Conservation (phyloP, 23 tunicate genomes). For the Ascidia mentula region DNA sequence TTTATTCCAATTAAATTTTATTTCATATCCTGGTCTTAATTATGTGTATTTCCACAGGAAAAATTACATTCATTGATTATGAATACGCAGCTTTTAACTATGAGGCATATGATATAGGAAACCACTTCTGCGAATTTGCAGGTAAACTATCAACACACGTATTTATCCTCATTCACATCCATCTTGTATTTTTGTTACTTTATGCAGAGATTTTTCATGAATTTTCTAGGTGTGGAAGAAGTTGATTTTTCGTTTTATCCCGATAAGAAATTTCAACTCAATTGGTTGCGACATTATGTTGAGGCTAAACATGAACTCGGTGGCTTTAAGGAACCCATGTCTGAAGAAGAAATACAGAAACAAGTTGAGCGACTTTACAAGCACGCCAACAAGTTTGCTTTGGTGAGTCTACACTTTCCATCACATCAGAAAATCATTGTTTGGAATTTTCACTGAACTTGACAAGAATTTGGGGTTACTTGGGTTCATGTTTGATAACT, state of each 20-base stretch:
- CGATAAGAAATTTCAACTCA: slow-evolving; percentile 38
- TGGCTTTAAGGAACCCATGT: background rate
- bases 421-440: background rate
- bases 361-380: slow-evolving; percentile 46
- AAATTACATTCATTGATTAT: slow-evolving; percentile 73
- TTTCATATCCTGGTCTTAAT: too few species aligned
- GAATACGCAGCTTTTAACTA: slow-evolving; percentile 86
- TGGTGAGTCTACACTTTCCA: slow-evolving; percentile 38
- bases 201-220: too few species aligned
- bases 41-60: slow-evolving; percentile 32
- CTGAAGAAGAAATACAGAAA: background rate
- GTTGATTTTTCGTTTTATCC: slow-evolving; percentile 74
- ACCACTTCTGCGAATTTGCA: slow-evolving; percentile 95
- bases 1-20: too few species aligned
- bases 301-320: background rate
- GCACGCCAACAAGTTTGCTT: slow-evolving; percentile 70
- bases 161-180: too few species aligned
- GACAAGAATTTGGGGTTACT: too few species aligned
- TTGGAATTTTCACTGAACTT: too few species aligned
- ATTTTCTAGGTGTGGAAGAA: slow-evolving; percentile 72
- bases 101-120: slow-evolving; percentile 90
- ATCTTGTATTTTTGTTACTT: too few species aligned
- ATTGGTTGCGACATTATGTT: slow-evolving; percentile 61
- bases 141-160: too few species aligned
- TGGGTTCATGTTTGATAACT: too few species aligned